These are phyloP conservation scores for Polypedilum vanderplanki DNA, from an alignment of 1,140 invertebrate genomes.

Conservation along the genomic window DNA sequence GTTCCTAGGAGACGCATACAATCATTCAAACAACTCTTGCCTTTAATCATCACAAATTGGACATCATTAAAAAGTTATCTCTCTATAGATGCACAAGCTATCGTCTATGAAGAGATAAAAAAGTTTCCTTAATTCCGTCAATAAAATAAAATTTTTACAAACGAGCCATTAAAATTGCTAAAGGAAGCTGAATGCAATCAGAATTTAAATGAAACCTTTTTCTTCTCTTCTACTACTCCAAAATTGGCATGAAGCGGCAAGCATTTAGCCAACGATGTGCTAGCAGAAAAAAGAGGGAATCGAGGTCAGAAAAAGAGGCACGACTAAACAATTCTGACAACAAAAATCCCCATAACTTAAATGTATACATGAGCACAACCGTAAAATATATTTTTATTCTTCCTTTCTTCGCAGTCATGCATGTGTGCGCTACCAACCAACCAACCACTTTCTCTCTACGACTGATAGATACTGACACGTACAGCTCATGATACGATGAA, in stretches of 20 bases:
- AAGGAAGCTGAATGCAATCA: neutral
- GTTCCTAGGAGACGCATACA: too few relatives aligned
- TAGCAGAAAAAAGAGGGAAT: neutral
- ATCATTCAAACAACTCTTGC: too few relatives aligned
- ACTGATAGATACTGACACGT: slow-evolving; percentile 11
- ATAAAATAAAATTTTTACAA: slow-evolving; percentile 8
- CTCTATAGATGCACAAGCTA: neutral
- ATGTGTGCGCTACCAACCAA: too few relatives aligned
- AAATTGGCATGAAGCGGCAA: neutral
- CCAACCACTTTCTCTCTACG: too few relatives aligned
- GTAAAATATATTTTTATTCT: too few relatives aligned
- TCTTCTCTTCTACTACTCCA: neutral
- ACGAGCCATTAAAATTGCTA: neutral
- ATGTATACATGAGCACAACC: too few relatives aligned
- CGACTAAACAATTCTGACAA: neutral
- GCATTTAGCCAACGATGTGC: neutral
- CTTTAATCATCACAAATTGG: neutral
- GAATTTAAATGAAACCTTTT: slow-evolving; percentile 7
- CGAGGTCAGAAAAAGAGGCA: neutral
- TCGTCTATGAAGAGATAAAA: neutral
- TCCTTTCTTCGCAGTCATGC: too few relatives aligned
- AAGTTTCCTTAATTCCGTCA: neutral
- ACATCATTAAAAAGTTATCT: slow-evolving; percentile 6
- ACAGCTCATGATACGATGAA: neutral
- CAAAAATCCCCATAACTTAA: neutral